Conservation (phyloP, 1,140 invertebrate species). For the Aphelinus atriplicis region DNA sequence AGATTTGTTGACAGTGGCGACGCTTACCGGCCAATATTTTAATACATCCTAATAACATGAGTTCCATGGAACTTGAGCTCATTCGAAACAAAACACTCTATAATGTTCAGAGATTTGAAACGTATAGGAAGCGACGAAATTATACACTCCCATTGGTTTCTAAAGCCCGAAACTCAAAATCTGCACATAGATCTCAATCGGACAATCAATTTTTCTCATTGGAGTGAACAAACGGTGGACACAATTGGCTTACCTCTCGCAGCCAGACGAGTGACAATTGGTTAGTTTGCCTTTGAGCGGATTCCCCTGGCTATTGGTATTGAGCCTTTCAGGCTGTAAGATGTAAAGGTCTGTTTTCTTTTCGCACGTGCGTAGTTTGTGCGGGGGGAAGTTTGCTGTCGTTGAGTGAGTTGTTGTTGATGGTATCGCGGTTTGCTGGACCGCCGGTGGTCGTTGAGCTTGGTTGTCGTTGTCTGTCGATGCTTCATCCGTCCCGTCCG, state of each 20-base stretch:
- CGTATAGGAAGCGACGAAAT: no score
- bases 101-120: no score
- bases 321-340: slow-evolving; percentile 81
- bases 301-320: slow-evolving; percentile 79
- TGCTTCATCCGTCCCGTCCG: slow-evolving; percentile 54
- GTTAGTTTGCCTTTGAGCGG: slow-evolving; percentile 89
- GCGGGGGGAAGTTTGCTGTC: slow-evolving; percentile 56
- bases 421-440: slow-evolving; percentile 56
- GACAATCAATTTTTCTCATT: not conserved
- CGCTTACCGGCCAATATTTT: no score
- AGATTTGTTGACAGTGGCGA: no score
- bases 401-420: slow-evolving; percentile 57
- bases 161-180: no score
- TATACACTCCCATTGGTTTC: no score
- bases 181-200: no score
- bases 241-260: slow-evolving; percentile 77
- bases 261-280: slow-evolving; percentile 88
- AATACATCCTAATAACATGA: no score
- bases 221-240: not conserved
- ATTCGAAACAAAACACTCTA: no score
- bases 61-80: no score
- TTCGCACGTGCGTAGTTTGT: slow-evolving; percentile 78
- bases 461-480: slow-evolving; percentile 44
- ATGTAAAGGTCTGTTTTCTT: slow-evolving; percentile 88
- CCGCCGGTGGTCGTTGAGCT: slow-evolving; percentile 48